Evolutionary conservation across 2,888 invertebrate genomes (phyloP).

Genomic region (Cacoxenus indagator): DNA sequence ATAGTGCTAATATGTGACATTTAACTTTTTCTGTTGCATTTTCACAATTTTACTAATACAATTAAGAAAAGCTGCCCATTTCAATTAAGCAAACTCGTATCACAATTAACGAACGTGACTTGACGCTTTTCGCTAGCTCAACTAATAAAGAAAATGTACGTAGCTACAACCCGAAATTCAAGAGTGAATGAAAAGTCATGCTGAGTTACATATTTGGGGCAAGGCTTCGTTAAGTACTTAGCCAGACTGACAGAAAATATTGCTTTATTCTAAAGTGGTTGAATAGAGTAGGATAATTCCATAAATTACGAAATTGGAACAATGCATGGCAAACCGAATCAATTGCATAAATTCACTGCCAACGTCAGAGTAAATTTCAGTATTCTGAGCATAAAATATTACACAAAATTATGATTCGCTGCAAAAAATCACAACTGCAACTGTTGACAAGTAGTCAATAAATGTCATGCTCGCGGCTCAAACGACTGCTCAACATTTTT

Average conservation of each 20-base stretch:
- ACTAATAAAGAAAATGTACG: neutral
- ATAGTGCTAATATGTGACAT: too few relatives aligned
- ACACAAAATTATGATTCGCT: neutral
- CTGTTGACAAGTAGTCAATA: slow-evolving; percentile 9
- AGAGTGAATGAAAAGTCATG: neutral
- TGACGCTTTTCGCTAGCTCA: neutral
- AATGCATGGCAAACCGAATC: too few relatives aligned
- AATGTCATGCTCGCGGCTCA: slow-evolving; percentile 7
- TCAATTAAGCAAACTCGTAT: neutral
- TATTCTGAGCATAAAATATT: neutral
- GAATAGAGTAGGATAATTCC: too few relatives aligned
- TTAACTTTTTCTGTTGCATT: neutral
- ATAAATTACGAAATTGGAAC: too few relatives aligned
- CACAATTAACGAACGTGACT: neutral
- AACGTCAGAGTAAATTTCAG: neutral
- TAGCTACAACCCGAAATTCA: too few relatives aligned
- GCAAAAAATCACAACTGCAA: neutral
- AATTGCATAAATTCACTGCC: too few relatives aligned
- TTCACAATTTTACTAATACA: neutral
- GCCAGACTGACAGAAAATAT: too few relatives aligned
- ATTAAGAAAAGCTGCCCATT: neutral
- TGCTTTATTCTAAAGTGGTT: too few relatives aligned
- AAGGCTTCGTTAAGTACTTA: too few relatives aligned
- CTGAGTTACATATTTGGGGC: neutral
- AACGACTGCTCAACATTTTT: neutral